These are phyloP conservation scores for Scopus umbretta DNA, from an alignment of 2,113 vertebrate species.

Conservation along the genomic window DNA sequence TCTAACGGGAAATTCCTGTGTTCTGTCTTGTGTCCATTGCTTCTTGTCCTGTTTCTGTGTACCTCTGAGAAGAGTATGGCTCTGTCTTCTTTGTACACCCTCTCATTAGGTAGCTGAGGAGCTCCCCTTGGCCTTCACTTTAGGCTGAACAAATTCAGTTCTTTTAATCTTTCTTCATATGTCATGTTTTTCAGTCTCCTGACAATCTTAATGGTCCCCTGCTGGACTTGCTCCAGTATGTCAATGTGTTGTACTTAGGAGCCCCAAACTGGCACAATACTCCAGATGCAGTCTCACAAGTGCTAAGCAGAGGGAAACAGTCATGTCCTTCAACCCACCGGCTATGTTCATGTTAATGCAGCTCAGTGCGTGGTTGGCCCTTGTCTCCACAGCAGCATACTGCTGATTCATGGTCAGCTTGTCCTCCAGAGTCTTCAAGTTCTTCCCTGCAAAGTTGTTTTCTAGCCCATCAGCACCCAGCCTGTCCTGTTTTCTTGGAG, in stretches of 20 bases:
- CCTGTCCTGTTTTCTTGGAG: not conserved
- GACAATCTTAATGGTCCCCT: not conserved
- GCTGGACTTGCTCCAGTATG: not conserved
- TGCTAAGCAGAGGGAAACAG: not conserved
- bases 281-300: not conserved
- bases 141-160: not conserved
- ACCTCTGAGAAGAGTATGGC: not conserved
- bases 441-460: not conserved
- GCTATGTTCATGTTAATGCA: not conserved
- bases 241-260: not conserved
- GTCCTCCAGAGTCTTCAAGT: not conserved
- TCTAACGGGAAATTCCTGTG: not conserved
- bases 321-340: not conserved
- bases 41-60: not conserved
- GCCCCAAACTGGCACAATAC: not conserved
- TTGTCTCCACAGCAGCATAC: not conserved
- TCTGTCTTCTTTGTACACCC: not conserved
- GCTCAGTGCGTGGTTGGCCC: not conserved
- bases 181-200: not conserved
- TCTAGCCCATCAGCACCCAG: not conserved
- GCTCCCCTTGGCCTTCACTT: not conserved
- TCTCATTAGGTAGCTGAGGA: not conserved
- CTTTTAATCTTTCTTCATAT: not conserved
- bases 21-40: not conserved
- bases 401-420: not conserved